These are phyloP conservation scores for Scaptodrosophila latifasciaeformis DNA, from an alignment of 2,888 invertebrate species.

Conservation along the genomic window DNA sequence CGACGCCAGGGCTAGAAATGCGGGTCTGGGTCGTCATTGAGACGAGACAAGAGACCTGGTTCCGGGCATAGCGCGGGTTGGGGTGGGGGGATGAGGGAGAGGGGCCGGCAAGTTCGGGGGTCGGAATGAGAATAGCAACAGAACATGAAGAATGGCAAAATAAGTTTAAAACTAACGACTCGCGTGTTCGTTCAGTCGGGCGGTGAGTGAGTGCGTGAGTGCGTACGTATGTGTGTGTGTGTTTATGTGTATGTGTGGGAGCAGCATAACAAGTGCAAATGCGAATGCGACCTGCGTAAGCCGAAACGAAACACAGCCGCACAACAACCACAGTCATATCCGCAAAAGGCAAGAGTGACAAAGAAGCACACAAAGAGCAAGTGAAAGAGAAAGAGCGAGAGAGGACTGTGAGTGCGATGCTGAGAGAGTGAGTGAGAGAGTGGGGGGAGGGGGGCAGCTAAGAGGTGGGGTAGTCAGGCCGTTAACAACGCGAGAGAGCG, in stretches of 20 bases:
- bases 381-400: too few relatives aligned
- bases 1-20: slow-evolving; percentile 51
- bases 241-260: slow-evolving; percentile 24
- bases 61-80: too few relatives aligned
- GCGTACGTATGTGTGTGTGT: slow-evolving; percentile 13
- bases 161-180: slow-evolving; percentile 64
- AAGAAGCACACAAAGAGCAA: slow-evolving; percentile 18
- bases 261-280: slow-evolving; percentile 24
- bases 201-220: slow-evolving; percentile 1
- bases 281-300: too few relatives aligned
- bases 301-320: too few relatives aligned
- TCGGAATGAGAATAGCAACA: slow-evolving; percentile 55
- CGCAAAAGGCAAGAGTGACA: slow-evolving; percentile 11
- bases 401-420: slow-evolving; percentile 5
- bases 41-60: slow-evolving; percentile 7
- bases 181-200: background rate
- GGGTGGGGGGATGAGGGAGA: slow-evolving; percentile 23
- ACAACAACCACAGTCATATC: too few relatives aligned
- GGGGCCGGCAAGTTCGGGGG: too few relatives aligned
- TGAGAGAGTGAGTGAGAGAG: slow-evolving; percentile 22
- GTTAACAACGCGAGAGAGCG: slow-evolving; percentile 28
- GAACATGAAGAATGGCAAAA: slow-evolving; percentile 64
- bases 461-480: slow-evolving; percentile 1
- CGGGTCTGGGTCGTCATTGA: slow-evolving; percentile 65
- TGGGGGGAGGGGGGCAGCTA: slow-evolving; percentile 12